These are phyloP conservation scores for Microchirus variegatus DNA, from an alignment of 2,797 vertebrate genomes.

Conservation along the genomic window DNA sequence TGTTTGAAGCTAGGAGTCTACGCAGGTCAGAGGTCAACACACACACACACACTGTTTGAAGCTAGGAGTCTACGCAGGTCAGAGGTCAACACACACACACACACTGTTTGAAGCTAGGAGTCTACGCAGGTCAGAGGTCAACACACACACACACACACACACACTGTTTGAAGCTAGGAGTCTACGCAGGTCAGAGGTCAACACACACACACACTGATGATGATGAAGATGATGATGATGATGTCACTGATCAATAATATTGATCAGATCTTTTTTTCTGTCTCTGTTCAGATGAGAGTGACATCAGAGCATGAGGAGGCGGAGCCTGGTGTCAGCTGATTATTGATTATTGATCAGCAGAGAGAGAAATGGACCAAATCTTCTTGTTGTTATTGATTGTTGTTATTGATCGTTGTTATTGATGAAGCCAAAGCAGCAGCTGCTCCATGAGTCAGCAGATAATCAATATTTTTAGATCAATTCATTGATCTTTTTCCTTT, in stretches of 20 bases:
- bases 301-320: not conserved
- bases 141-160: constrained; percentile 48
- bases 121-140: constrained; percentile 84
- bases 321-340: not conserved
- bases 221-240: too few relatives aligned
- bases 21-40: constrained; percentile 81
- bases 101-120: constrained; percentile 88
- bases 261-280: not conserved
- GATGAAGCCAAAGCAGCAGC: constrained; percentile 51
- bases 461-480: constrained; percentile 13
- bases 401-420: not conserved
- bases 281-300: not conserved
- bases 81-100: constrained; percentile 55
- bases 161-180: constrained; percentile 88
- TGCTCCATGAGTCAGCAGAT: constrained; percentile 22
- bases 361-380: constrained; percentile 31
- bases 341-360: constrained; percentile 12
- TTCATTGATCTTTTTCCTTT: not conserved
- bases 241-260: too few relatives aligned
- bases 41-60: constrained; percentile 86
- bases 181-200: constrained; percentile 84
- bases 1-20: constrained; percentile 87
- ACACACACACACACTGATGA: not conserved
- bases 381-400: not conserved
- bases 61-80: constrained; percentile 87